These are phyloP conservation scores for Balaeniceps rex DNA, from an alignment of 2,113 vertebrate species.

Conservation along the genomic window DNA sequence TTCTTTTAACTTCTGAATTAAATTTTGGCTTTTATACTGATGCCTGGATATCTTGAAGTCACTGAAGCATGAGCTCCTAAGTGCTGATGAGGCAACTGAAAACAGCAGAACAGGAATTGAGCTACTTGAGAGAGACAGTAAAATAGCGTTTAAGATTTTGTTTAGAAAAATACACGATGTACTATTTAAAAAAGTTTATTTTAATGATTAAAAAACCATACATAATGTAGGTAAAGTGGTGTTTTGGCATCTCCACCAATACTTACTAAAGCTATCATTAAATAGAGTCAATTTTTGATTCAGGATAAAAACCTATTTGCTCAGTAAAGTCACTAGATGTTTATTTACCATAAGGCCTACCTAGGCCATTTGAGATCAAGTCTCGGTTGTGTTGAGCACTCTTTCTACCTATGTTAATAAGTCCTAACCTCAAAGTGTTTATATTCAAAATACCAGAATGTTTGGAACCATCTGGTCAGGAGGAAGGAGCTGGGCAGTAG, in stretches of 20 bases:
- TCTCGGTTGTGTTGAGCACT: neutral
- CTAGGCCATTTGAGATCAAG: neutral
- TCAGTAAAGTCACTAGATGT: neutral
- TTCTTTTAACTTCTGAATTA: slow-evolving; percentile 49
- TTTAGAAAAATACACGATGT: neutral
- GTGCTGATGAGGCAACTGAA: slow-evolving; percentile 43
- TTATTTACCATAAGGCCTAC: neutral
- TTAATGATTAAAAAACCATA: neutral
- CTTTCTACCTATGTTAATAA: neutral
- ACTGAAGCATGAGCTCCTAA: slow-evolving; percentile 46
- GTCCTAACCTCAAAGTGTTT: neutral
- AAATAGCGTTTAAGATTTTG: neutral
- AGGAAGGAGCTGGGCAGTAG: neutral
- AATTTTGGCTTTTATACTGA: slow-evolving; percentile 18
- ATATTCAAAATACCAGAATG: neutral
- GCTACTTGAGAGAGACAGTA: slow-evolving; percentile 43
- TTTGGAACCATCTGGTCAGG: neutral
- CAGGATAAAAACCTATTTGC: neutral
- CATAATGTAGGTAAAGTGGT: neutral
- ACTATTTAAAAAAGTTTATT: neutral
- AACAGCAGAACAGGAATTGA: slow-evolving; percentile 37
- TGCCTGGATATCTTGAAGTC: slow-evolving; percentile 35
- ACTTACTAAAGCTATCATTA: neutral
- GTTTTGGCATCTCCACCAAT: neutral
- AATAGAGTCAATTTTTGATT: neutral